Conservation (phyloP, 2,888 invertebrate species). For the Microplitis manilae region DNA sequence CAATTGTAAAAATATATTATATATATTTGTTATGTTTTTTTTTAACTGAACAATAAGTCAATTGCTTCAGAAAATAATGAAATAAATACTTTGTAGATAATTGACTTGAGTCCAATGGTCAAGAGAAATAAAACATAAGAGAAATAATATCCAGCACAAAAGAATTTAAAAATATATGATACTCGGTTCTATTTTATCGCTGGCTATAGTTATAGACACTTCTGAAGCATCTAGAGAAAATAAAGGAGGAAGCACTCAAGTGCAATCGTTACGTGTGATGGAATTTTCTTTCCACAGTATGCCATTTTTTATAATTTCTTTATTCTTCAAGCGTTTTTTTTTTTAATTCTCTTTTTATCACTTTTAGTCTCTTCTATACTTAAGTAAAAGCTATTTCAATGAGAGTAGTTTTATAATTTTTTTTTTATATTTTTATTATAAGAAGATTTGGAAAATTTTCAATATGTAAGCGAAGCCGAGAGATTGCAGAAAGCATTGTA, state of each 20-base stretch:
- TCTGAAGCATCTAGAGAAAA: slow-evolving; percentile 25
- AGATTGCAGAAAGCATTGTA: slow-evolving; percentile 26
- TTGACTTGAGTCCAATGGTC: too few relatives aligned
- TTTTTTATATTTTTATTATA: neutral
- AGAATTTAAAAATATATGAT: neutral
- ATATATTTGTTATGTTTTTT: too few relatives aligned
- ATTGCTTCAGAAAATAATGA: too few relatives aligned
- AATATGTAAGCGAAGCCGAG: slow-evolving; percentile 43
- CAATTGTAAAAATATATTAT: too few relatives aligned
- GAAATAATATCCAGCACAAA: too few relatives aligned
- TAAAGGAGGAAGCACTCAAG: slow-evolving; percentile 33
- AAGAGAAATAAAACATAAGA: too few relatives aligned
- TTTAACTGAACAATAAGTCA: too few relatives aligned
- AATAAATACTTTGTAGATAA: too few relatives aligned
- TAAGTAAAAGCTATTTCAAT: slow-evolving; percentile 34
- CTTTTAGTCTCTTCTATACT: neutral
- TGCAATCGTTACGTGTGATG: slow-evolving; percentile 33
- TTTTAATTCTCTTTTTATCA: neutral
- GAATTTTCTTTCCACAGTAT: slow-evolving; percentile 22
- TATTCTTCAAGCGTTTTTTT: slow-evolving; percentile 1
- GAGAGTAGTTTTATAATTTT: slow-evolving; percentile 19
- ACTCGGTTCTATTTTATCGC: slow-evolving; percentile 32
- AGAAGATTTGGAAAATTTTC: slow-evolving; percentile 46
- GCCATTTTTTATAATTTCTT: slow-evolving; percentile 14
- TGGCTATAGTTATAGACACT: slow-evolving; percentile 4